phyloP scores from a whole-genome alignment of 2,797 vertebrate genomes.

The Gallinago stenura region DNA sequence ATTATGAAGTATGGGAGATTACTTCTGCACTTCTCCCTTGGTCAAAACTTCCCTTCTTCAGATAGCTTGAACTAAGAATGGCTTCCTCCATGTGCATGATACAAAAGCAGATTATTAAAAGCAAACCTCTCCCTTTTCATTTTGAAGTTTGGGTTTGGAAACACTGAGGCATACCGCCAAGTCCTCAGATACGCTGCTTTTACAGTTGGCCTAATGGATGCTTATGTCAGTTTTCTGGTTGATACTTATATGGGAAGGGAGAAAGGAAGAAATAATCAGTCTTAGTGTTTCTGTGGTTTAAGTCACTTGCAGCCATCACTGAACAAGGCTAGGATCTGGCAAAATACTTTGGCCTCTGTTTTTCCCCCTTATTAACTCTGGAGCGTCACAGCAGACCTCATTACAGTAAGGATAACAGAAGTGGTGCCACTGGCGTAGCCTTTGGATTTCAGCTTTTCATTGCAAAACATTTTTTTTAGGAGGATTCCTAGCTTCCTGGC shows the following conservation, averaged over 20 bases:
- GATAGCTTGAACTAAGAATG: neutral
- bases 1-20: neutral
- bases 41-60: neutral
- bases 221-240: neutral
- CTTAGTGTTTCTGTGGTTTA: neutral
- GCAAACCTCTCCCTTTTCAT: neutral
- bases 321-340: neutral
- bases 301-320: neutral
- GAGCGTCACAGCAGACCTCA: neutral
- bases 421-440: neutral
- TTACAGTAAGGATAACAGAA: neutral
- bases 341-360: neutral
- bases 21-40: neutral
- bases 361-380: neutral
- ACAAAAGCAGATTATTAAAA: neutral
- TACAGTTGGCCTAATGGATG: neutral
- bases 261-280: neutral
- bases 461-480: neutral
- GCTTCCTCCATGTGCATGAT: accelerated
- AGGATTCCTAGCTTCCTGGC: neutral
- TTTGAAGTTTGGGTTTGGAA: neutral
- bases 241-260: neutral
- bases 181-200: neutral
- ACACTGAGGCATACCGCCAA: neutral
- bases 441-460: neutral